phyloP scores from a whole-genome alignment of 1,140 invertebrate species.

The Cydia pomonella region DNA sequence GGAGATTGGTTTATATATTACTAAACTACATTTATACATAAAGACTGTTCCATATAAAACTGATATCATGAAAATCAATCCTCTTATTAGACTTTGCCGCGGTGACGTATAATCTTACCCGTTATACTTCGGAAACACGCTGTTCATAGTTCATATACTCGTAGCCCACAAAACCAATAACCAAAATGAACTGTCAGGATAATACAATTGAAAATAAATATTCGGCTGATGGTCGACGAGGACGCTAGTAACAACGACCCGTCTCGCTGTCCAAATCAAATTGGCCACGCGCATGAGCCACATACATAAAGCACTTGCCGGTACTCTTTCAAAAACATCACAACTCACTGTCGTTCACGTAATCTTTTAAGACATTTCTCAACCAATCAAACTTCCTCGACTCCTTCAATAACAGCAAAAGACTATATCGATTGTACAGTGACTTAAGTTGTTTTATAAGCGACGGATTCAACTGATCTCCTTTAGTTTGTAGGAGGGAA shows the following conservation, averaged over 20 bases:
- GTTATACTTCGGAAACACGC: background rate
- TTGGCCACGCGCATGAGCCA: slow-evolving; percentile 12
- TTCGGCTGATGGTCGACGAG: background rate
- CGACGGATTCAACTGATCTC: background rate
- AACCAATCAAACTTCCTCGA: background rate
- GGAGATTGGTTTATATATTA: no score
- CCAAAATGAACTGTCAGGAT: background rate
- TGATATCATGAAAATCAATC: no score
- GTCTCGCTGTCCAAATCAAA: slow-evolving; percentile 18
- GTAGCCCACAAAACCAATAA: background rate
- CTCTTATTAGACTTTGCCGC: background rate
- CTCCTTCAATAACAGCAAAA: background rate
- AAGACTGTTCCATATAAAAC: no score
- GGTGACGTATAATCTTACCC: no score
- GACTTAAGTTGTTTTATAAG: background rate
- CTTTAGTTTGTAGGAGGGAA: slow-evolving; percentile 4
- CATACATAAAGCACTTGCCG: background rate
- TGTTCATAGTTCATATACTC: background rate
- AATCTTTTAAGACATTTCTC: background rate
- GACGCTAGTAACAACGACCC: slow-evolving; percentile 12
- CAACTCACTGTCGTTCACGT: background rate
- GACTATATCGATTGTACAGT: background rate
- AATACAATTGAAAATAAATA: slow-evolving; percentile 11
- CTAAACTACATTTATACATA: no score
- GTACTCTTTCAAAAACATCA: background rate